Conservation (phyloP, 2,113 vertebrate genomes). For the Salminus brasiliensis region DNA sequence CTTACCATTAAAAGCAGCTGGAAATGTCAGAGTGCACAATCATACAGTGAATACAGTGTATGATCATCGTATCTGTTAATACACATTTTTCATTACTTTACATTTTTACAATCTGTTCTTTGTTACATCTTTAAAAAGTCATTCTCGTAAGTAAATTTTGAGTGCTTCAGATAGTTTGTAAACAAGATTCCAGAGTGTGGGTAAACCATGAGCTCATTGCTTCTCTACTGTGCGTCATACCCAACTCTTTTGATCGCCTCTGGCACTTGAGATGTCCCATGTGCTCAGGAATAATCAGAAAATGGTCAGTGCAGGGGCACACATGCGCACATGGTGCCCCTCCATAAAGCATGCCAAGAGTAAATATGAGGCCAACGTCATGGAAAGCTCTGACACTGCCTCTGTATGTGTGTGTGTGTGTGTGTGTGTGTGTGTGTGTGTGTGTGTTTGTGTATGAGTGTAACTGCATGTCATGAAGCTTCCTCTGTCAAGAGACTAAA, state of each 20-base stretch:
- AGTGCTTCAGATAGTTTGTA: background rate
- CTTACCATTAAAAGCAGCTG: background rate
- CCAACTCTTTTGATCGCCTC: background rate
- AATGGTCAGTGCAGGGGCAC: background rate
- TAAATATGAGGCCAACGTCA: constrained; percentile 40
- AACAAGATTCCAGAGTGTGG: background rate
- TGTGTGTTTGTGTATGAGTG: constrained; percentile 28
- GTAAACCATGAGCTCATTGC: background rate
- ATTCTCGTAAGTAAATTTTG: background rate
- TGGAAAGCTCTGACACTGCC: constrained; percentile 37
- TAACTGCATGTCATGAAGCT: constrained; percentile 21
- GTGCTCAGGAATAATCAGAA: constrained; percentile 14
- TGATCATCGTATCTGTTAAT: background rate
- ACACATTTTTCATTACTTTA: background rate
- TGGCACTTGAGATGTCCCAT: background rate
- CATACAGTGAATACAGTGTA: background rate
- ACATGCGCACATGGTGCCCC: background rate
- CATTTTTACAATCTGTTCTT: too few relatives aligned
- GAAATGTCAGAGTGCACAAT: background rate
- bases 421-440: background rate
- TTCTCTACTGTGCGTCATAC: background rate
- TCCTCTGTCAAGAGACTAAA: constrained; percentile 41
- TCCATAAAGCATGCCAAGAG: constrained; percentile 38
- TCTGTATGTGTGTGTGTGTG: constrained; percentile 19
- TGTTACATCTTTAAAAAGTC: background rate